Evolutionary conservation across 2,888 invertebrate genomes (phyloP).

Genomic region (Machimus rusticus): DNA sequence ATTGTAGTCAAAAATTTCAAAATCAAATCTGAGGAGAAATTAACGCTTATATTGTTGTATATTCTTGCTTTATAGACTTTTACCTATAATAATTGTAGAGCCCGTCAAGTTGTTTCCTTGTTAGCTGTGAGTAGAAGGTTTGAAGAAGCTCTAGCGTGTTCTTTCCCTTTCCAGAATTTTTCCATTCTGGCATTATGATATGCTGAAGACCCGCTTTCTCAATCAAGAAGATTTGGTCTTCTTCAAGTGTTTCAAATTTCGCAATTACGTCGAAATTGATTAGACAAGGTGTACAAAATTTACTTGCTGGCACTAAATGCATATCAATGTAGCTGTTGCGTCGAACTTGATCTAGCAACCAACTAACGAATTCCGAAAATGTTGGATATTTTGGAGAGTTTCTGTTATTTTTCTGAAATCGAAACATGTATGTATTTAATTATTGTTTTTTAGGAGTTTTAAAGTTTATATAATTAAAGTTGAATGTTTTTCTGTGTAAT

Average conservation of each 20-base stretch:
- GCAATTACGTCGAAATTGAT: constrained; percentile 81
- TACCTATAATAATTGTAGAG: constrained; percentile 83
- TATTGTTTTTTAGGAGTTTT: not conserved
- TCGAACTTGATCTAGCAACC: constrained; percentile 75
- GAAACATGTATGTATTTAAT: not conserved
- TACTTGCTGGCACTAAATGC: constrained; percentile 87
- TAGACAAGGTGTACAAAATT: constrained; percentile 86
- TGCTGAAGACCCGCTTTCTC: constrained; percentile 77
- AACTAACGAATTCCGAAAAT: constrained; percentile 82
- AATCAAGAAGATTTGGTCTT: constrained; percentile 83
- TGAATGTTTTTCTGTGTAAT: not conserved
- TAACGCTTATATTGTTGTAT: not conserved
- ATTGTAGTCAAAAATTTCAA: constrained; percentile 86
- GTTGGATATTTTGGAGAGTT: constrained; percentile 72
- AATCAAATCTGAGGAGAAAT: constrained; percentile 75
- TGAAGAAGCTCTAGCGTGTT: constrained; percentile 76
- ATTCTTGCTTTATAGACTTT: constrained; percentile 41
- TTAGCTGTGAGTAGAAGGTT: constrained; percentile 79
- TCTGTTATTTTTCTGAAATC: constrained; percentile 52
- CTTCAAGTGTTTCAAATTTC: constrained; percentile 83
- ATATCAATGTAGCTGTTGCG: constrained; percentile 72
- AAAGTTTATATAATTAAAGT: not conserved
- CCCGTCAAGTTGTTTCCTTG: constrained; percentile 75
- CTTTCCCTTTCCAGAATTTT: constrained; percentile 79
- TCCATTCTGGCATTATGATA: constrained; percentile 83